Conservation (phyloP, 2,797 vertebrate genomes). For the Carapus acus region DNA sequence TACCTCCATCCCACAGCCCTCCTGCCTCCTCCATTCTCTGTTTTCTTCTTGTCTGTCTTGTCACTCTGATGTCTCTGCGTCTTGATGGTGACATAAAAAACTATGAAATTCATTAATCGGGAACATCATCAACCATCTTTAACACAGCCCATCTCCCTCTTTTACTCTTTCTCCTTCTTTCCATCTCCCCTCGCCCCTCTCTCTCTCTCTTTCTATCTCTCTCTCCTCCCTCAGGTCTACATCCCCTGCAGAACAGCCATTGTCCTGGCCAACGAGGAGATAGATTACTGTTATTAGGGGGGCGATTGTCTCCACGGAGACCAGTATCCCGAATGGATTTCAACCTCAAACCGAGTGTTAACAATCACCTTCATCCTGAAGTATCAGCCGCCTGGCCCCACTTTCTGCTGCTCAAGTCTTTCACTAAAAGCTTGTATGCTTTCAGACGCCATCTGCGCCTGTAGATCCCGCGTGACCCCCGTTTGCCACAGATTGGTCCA, state of each 20-base stretch:
- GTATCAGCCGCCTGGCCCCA: constrained; percentile 51
- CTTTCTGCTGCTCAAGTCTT: constrained; percentile 36
- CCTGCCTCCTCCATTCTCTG: neutral
- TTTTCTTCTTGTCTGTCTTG: neutral
- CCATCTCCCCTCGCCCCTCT: constrained; percentile 21
- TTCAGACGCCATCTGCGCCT: constrained; percentile 59
- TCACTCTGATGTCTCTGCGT: neutral
- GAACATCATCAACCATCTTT: constrained; percentile 38
- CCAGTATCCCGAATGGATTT: constrained; percentile 57
- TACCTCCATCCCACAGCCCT: constrained; percentile 18
- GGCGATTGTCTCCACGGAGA: constrained; percentile 56
- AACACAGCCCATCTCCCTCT: constrained; percentile 49
- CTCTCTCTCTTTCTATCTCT: constrained; percentile 31
- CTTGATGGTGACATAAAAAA: constrained; percentile 34
- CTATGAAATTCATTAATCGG: constrained; percentile 21
- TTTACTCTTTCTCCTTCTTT: constrained; percentile 37
- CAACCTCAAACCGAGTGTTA: constrained; percentile 60
- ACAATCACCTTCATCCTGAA: constrained; percentile 61
- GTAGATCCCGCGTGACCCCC: constrained; percentile 53
- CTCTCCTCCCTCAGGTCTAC: constrained; percentile 81
- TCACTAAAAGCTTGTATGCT: constrained; percentile 36
- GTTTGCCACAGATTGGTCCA: constrained; percentile 56
- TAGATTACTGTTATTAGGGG: constrained; percentile 76
- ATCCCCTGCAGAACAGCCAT: constrained; percentile 95
- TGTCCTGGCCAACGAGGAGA: constrained; percentile 85